A percentile compares a stretch with the other conserved stretches of the same genome.
phyloP scores from a whole-genome alignment of 2,888 invertebrate genomes.

The Meliscaeva auricollis region DNA sequence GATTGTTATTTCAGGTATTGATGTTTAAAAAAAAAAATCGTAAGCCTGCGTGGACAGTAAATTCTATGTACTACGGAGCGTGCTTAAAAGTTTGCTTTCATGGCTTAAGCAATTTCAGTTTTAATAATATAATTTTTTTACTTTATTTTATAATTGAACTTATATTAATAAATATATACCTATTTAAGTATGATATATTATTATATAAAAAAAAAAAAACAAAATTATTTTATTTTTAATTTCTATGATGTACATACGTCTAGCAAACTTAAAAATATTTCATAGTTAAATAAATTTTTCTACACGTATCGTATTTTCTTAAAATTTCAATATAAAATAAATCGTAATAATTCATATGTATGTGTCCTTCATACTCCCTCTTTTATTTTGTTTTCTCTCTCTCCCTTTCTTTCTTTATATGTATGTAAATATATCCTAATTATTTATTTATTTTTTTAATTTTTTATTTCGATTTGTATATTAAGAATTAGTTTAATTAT shows the following conservation, averaged over 20 bases:
- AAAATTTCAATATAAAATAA: conserved; percentile 74
- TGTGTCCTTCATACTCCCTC: conserved; percentile 65
- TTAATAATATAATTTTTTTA: conserved; percentile 22
- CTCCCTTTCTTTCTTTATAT: conserved; percentile 20
- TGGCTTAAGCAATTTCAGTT: conserved; percentile 26
- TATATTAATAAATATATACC: conserved; percentile 23
- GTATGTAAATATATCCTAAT: conserved; percentile 75
- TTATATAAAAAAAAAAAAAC: neutral
- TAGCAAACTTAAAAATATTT: conserved; percentile 60
- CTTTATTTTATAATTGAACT: conserved; percentile 10
- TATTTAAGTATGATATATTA: conserved; percentile 56
- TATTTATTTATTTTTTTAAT: conserved; percentile 41
- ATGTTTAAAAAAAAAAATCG: conserved; percentile 10
- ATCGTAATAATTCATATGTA: conserved; percentile 75
- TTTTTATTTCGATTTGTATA: conserved; percentile 61
- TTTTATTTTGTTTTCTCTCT: conserved; percentile 11
- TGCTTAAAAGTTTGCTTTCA: conserved; percentile 59
- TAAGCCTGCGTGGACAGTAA: conserved; percentile 58
- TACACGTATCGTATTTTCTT: conserved; percentile 40
- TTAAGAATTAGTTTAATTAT: conserved; percentile 65
- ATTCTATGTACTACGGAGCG: conserved; percentile 52
- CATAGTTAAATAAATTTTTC: conserved; percentile 46
- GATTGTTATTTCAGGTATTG: conserved; percentile 27
- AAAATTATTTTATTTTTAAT: conserved; percentile 5
- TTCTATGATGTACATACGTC: conserved; percentile 48